Evolutionary conservation across 2,113 vertebrate genomes (phyloP).

Genomic region (Hyla sarda): DNA sequence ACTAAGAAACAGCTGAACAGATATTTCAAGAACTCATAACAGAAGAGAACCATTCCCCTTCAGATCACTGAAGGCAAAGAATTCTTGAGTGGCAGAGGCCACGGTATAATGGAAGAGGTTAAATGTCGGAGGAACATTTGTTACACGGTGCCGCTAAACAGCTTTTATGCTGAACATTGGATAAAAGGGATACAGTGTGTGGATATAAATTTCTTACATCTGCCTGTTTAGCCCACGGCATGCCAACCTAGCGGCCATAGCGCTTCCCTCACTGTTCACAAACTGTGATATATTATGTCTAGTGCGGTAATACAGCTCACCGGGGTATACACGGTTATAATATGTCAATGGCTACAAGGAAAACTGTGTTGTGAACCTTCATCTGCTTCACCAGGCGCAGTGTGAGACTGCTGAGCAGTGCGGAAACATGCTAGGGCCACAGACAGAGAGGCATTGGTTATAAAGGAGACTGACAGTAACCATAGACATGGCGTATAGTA

Average conservation of each 20-base stretch:
- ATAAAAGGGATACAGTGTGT: constrained; percentile 46
- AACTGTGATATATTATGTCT: constrained; percentile 56
- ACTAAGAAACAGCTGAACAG: neutral
- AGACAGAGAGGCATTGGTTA: too few relatives aligned
- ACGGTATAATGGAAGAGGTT: constrained; percentile 7
- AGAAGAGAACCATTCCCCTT: neutral
- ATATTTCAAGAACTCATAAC: neutral
- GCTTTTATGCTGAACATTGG: constrained; percentile 43
- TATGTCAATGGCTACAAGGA: constrained; percentile 32
- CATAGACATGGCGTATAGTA: too few relatives aligned
- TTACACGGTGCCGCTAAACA: constrained; percentile 20
- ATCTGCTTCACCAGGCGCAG: neutral
- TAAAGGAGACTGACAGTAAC: too few relatives aligned
- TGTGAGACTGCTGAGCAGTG: too few relatives aligned
- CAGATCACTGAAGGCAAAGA: neutral
- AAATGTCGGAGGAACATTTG: constrained; percentile 18
- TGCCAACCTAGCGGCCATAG: constrained; percentile 41
- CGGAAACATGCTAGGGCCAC: too few relatives aligned
- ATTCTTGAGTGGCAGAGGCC: neutral
- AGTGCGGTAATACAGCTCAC: constrained; percentile 33
- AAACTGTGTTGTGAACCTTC: neutral
- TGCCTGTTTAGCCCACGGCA: constrained; percentile 54
- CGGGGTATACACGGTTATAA: constrained; percentile 11
- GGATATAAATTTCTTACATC: constrained; percentile 46
- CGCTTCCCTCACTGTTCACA: constrained; percentile 34